Conservation (phyloP, 2,888 invertebrate genomes). For the Apotomis capreana region DNA sequence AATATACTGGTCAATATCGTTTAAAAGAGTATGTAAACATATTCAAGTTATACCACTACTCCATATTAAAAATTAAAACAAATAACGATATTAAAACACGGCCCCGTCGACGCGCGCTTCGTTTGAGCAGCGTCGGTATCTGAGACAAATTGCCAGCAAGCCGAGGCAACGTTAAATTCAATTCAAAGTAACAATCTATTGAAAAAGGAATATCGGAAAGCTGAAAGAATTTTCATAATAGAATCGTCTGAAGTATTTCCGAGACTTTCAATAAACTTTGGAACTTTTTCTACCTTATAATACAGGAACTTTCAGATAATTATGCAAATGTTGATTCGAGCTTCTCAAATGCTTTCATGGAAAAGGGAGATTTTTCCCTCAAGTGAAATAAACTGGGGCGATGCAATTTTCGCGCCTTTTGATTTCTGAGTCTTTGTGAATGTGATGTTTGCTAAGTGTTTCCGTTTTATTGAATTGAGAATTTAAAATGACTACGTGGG, state of each 20-base stretch:
- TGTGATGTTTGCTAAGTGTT: not conserved
- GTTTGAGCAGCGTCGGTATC: not conserved
- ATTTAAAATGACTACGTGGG: too few relatives aligned
- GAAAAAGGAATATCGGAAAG: conserved; percentile 30
- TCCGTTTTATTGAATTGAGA: too few relatives aligned
- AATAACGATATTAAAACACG: too few relatives aligned
- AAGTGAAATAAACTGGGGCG: conserved; percentile 15
- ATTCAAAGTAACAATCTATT: conserved; percentile 33
- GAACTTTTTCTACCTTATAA: conserved; percentile 37
- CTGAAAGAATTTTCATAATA: conserved; percentile 40
- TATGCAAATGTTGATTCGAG: conserved; percentile 34
- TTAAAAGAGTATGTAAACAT: too few relatives aligned
- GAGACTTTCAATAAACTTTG: conserved; percentile 41
- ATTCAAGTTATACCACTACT: too few relatives aligned
- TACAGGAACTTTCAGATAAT: conserved; percentile 37
- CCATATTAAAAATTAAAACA: too few relatives aligned
- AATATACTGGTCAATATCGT: too few relatives aligned
- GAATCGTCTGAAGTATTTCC: conserved; percentile 37
- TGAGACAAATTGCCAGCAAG: conserved; percentile 22
- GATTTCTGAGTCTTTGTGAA: not conserved
- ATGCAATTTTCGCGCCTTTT: conserved; percentile 5
- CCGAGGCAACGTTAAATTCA: conserved; percentile 15
- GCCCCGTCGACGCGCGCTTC: not conserved
- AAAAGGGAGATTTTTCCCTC: conserved; percentile 5
- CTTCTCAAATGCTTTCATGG: conserved; percentile 27